phyloP scores from a whole-genome alignment of 2,797 vertebrate species.

The Gymnothorax reevesii region DNA sequence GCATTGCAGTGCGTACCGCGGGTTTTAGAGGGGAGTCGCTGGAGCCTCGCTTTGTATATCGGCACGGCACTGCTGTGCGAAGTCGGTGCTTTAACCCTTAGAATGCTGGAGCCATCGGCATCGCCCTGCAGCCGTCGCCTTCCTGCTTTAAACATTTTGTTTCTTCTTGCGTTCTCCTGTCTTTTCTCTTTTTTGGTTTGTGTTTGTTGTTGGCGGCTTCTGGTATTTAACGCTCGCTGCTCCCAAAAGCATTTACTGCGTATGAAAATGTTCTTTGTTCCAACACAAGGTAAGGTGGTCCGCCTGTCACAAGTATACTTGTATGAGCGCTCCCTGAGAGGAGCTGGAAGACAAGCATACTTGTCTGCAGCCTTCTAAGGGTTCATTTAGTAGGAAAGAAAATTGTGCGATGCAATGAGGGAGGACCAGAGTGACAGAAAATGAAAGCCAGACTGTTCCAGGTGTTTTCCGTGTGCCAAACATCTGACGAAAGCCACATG shows the following conservation, averaged over 20 bases:
- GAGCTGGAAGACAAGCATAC: constrained; percentile 54
- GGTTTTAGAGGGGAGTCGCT: neutral
- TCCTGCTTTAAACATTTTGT: constrained; percentile 21
- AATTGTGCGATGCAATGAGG: neutral
- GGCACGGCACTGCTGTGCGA: constrained; percentile 41
- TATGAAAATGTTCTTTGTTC: constrained; percentile 30
- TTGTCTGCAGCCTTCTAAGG: constrained; percentile 67
- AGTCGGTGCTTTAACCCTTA: constrained; percentile 65
- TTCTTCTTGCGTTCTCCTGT: constrained; percentile 14
- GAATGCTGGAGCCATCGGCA: constrained; percentile 62
- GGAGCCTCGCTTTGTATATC: constrained; percentile 1
- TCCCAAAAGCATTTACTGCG: constrained; percentile 33
- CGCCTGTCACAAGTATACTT: constrained; percentile 60
- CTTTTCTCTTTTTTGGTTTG: constrained; percentile 22
- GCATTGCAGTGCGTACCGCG: neutral
- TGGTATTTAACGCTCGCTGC: constrained; percentile 34
- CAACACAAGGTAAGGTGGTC: constrained; percentile 50
- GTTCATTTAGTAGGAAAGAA: constrained; percentile 45
- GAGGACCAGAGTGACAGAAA: constrained; percentile 11
- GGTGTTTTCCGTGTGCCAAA: constrained; percentile 23
- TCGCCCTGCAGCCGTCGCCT: constrained; percentile 37
- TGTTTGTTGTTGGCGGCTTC: constrained; percentile 34
- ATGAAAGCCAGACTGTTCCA: constrained; percentile 26
- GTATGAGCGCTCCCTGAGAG: constrained; percentile 39
- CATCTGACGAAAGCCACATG: constrained; percentile 27